Percentiles rank a stretch among this genome's conserved stretches.
Conservation (phyloP, 92 coral and sea anemone species). For the Palythoa grandiflora region DNA sequence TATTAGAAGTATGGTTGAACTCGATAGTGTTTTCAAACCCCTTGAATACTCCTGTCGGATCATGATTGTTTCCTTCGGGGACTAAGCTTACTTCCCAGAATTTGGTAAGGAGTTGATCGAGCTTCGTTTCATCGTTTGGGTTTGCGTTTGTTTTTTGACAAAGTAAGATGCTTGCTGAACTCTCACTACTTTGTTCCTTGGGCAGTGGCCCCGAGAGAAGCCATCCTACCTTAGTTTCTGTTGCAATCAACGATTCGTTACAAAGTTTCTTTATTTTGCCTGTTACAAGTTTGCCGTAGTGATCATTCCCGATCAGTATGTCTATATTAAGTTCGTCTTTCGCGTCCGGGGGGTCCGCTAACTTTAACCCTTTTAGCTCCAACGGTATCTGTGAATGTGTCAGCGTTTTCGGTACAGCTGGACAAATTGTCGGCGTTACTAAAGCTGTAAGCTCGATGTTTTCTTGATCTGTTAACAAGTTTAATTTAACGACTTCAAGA, state of each 20-base stretch:
- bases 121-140: constrained; percentile 41
- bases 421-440: constrained; percentile 53
- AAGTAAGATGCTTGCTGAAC: constrained; percentile 35
- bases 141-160: constrained; percentile 25
- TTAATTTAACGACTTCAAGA: constrained; percentile 36
- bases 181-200: constrained; percentile 30
- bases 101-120: constrained; percentile 51
- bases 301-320: constrained; percentile 61
- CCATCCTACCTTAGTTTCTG: constrained; percentile 65
- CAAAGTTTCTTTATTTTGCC: constrained; percentile 41
- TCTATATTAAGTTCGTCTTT: constrained; percentile 35
- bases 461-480: constrained; percentile 47
- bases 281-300: constrained; percentile 48
- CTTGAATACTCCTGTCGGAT: constrained; percentile 38
- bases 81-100: constrained; percentile 64
- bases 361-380: constrained; percentile 42
- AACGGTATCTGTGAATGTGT: constrained; percentile 33
- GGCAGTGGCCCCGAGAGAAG: constrained; percentile 51
- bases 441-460: constrained; percentile 47
- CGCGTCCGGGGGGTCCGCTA: constrained; percentile 47
- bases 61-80: constrained; percentile 41
- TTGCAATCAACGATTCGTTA: constrained; percentile 38
- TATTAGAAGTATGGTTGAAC: constrained; percentile 49
- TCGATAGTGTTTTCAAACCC: constrained; percentile 55
- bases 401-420: constrained; percentile 32